Base-by-base conservation (phyloP, 2,113 vertebrate species). In the Urocynchramus pylzowi region DNA sequence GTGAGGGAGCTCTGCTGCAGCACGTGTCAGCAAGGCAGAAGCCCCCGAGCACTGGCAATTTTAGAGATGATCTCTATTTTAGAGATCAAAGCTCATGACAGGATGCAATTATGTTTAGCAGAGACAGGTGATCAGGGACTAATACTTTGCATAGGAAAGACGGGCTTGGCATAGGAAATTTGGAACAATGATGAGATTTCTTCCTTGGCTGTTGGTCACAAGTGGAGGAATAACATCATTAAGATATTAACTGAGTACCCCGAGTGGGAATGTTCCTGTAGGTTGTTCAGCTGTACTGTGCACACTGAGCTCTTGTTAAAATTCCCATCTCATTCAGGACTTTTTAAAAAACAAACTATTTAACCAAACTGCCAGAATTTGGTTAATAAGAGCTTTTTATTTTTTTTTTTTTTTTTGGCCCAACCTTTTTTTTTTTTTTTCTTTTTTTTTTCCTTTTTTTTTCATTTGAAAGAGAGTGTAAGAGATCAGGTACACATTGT, bases 11-110 rank as follows among this genome's bases (percentile, higher is more conserved):
- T 74, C 11, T 81, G 77, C 60, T 39, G 4, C 80, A 47, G 74
- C 5, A 37, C 1, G 0, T 11, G n/a, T 31, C 45, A 57, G 68
- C 13, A 50, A 20, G 59, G 31, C 28, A 74, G 37, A 84, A 73
- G 10, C 61, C 69, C 49, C 76, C 21, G 7, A n/a, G 77, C 92
- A 60, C 3, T 13, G 60, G 87, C 68, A 50, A 61, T 87, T 89
- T 70, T 45, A 87, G 71, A 86, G 76, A 16, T 81, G 73, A 74
- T 93, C 73, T 84, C 84, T 84, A 16, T 79, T 93, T 92, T 64
- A 77, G 87, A 92, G 78, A 87, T 76, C 79, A 93, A 84, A 92
- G 75, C 87, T 95, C 20, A 5, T 76, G 88, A 71, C 49, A 73
- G 84, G 73, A 41, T 85, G 82, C 68, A 83, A 56, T 90, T 76